Conservation (phyloP, 1,140 invertebrate genomes). For the Rhopalosiphum maidis region DNA sequence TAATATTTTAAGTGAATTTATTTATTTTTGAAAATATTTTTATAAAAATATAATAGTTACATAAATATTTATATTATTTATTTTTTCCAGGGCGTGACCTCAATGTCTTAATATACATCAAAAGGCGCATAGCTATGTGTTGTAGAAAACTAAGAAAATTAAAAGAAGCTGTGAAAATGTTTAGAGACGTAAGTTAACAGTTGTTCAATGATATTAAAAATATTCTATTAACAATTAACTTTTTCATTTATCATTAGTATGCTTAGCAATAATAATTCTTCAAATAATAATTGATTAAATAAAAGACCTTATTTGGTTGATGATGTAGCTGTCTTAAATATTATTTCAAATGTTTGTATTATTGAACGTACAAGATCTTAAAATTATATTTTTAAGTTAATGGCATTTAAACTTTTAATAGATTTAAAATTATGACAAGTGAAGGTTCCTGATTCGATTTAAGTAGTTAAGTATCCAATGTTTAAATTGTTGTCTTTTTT, state of each 20-base stretch:
- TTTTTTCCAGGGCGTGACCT: conserved; percentile 76
- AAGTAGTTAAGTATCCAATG: background rate
- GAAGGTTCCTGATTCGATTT: background rate
- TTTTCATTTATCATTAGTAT: background rate
- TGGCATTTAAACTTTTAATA: background rate
- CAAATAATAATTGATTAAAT: background rate
- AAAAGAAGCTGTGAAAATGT: conserved; percentile 96
- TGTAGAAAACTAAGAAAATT: conserved; percentile 90
- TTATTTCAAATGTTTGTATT: conserved; percentile 3
- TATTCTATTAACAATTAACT: conserved; percentile 41
- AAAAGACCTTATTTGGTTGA: background rate
- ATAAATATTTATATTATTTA: background rate
- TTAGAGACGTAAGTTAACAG: conserved; percentile 77
- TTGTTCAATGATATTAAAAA: background rate
- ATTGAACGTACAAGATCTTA: background rate
- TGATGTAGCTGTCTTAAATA: background rate
- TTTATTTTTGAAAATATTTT: background rate
- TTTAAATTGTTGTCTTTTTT: background rate
- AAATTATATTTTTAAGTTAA: background rate
- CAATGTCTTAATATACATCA: conserved; percentile 95
- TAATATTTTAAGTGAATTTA: too few species aligned
- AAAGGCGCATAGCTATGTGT: conserved; percentile 95
- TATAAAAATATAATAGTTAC: background rate
- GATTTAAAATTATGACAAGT: background rate
- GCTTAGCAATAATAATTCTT: background rate